A percentile compares a stretch with the other conserved stretches of the same genome.
These are phyloP conservation scores for Burhinus oedicnemus DNA, from an alignment of 2,113 vertebrate species.

Conservation along the genomic window DNA sequence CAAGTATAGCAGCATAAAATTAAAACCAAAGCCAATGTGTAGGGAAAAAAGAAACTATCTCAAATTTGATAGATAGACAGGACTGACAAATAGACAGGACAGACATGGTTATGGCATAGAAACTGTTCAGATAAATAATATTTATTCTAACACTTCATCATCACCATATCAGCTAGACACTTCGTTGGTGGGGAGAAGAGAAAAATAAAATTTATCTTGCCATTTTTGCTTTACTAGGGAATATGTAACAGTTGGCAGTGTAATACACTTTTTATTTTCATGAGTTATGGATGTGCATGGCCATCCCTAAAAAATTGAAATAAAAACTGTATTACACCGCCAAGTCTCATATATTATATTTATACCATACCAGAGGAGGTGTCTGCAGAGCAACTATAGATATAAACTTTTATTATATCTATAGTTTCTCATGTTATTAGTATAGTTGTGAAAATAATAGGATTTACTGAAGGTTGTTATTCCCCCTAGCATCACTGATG, in stretches of 20 bases:
- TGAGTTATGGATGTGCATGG: slow-evolving; percentile 76
- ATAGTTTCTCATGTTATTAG: slow-evolving; percentile 76
- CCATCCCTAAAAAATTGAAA: slow-evolving; percentile 76
- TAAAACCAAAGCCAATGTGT: not conserved
- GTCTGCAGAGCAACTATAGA: slow-evolving; percentile 75
- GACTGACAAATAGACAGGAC: slow-evolving; percentile 1
- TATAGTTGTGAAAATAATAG: slow-evolving; percentile 76
- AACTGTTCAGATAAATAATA: slow-evolving; percentile 18
- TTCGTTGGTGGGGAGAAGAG: slow-evolving; percentile 50
- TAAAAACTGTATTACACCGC: slow-evolving; percentile 75
- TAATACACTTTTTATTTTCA: slow-evolving; percentile 78
- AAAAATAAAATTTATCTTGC: slow-evolving; percentile 74
- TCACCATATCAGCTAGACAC: slow-evolving; percentile 35
- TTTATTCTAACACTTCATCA: slow-evolving; percentile 40
- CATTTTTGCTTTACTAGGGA: slow-evolving; percentile 75
- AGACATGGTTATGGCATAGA: not conserved
- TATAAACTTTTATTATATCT: slow-evolving; percentile 78
- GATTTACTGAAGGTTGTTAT: slow-evolving; percentile 73
- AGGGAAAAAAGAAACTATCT: not conserved
- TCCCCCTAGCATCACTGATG: slow-evolving; percentile 63
- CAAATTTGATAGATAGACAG: not conserved
- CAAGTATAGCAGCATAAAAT: slow-evolving; percentile 1
- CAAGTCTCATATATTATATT: slow-evolving; percentile 78
- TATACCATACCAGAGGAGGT: slow-evolving; percentile 75
- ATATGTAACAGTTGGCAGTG: slow-evolving; percentile 77